A percentile compares a stretch with the other conserved stretches of the same genome.
These are phyloP conservation scores for Pocillopora verrucosa DNA, from an alignment of 64 coral and sea anemone genomes.

Conservation along the genomic window DNA sequence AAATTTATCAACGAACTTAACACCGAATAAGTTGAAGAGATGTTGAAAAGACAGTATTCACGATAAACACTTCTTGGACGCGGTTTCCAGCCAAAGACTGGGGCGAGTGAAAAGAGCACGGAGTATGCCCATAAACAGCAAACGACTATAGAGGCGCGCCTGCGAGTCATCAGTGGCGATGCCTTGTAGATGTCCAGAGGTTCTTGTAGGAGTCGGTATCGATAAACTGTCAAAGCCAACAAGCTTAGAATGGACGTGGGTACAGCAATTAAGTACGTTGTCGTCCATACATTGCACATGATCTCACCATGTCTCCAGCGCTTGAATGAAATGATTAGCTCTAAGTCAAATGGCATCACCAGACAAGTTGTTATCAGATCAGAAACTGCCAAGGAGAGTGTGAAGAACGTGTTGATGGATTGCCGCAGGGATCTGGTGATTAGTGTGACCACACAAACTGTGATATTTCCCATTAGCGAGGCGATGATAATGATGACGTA, in stretches of 20 bases:
- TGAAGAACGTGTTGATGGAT: not conserved
- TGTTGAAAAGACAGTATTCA: slow-evolving; percentile 28
- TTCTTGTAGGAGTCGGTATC: slow-evolving; percentile 17
- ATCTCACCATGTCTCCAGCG: slow-evolving; percentile 23
- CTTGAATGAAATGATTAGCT: not conserved
- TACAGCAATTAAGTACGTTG: slow-evolving; percentile 1
- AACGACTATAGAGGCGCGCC: not conserved
- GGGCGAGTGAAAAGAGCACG: slow-evolving; percentile 20
- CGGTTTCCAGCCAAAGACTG: slow-evolving; percentile 17
- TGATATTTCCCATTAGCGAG: not conserved
- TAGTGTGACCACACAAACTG: not conserved
- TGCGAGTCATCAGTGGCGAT: slow-evolving; percentile 38
- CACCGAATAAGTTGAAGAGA: not conserved
- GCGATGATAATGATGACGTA: not conserved
- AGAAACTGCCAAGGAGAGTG: slow-evolving; percentile 20
- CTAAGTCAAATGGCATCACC: slow-evolving; percentile 32
- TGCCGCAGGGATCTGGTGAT: not conserved
- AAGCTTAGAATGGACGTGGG: slow-evolving; percentile 34
- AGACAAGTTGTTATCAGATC: slow-evolving; percentile 6
- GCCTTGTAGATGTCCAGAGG: slow-evolving; percentile 13
- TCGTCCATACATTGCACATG: slow-evolving; percentile 31
- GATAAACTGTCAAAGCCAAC: slow-evolving; percentile 19
- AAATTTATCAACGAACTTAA: slow-evolving; percentile 37
- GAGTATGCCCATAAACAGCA: slow-evolving; percentile 21
- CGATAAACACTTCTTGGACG: not conserved